phyloP scores from a whole-genome alignment of 2,797 vertebrate genomes.

The Darevskia nairensis region DNA sequence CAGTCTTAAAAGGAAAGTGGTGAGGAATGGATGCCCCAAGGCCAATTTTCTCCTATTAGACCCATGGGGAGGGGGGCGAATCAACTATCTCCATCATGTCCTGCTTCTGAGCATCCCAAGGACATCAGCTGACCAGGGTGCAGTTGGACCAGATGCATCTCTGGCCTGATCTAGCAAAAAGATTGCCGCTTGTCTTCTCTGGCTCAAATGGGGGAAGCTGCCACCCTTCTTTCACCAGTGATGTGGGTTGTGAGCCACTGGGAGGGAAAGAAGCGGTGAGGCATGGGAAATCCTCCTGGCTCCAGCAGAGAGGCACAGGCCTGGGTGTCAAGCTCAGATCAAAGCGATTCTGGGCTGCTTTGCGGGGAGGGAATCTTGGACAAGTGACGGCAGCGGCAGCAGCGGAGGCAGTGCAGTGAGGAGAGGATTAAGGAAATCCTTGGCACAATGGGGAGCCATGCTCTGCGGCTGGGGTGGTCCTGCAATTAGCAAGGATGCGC shows the following conservation, averaged over 20 bases:
- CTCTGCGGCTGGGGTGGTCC: conserved; percentile 21
- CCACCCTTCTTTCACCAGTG: neutral
- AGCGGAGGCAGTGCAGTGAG: neutral
- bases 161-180: neutral
- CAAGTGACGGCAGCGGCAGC: neutral
- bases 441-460: conserved; percentile 19
- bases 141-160: neutral
- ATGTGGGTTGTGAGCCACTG: neutral
- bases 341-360: neutral
- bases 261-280: conserved; percentile 19
- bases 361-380: neutral
- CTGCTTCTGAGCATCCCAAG: too few relatives aligned
- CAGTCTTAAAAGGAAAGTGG: neutral
- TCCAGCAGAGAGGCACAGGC: conserved; percentile 47
- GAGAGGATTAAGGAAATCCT: conserved; percentile 33
- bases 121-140: too few relatives aligned
- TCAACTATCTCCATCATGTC: neutral
- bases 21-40: too few relatives aligned
- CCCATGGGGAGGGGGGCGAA: neutral
- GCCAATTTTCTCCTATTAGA: too few relatives aligned
- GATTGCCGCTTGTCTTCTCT: neutral
- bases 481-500: neutral
- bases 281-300: neutral
- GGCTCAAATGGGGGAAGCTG: neutral
- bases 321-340: conserved; percentile 57